Conservation (phyloP, 2,113 vertebrate genomes). For the Oncorhynchus gorbuscha region DNA sequence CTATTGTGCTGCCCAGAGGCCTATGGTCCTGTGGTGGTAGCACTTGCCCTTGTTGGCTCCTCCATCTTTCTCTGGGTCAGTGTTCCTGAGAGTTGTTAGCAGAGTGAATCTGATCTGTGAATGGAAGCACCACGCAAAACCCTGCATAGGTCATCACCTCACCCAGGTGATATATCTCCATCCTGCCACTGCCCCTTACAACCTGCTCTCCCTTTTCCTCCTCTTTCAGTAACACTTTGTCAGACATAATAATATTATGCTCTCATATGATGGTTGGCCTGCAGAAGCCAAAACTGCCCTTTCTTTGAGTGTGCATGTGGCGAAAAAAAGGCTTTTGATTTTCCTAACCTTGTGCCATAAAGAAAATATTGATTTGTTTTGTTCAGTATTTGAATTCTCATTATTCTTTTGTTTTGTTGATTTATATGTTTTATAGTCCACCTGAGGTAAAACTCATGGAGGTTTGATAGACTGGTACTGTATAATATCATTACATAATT, state of each 20-base stretch:
- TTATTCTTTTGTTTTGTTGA: too few relatives aligned
- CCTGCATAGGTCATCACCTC: constrained; percentile 19
- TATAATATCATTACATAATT: too few relatives aligned
- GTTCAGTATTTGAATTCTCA: too few relatives aligned
- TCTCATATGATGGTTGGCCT: neutral
- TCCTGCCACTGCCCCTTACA: constrained; percentile 35
- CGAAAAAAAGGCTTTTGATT: neutral
- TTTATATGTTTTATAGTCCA: too few relatives aligned
- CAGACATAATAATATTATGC: constrained; percentile 20
- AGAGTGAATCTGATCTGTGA: constrained; percentile 5
- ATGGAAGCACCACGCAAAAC: neutral
- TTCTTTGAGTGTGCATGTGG: neutral
- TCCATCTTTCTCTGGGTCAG: constrained; percentile 33
- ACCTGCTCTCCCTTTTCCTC: constrained; percentile 33
- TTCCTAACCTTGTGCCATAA: neutral
- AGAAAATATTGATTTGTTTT: neutral
- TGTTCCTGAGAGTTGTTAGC: constrained; percentile 40
- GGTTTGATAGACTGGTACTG: too few relatives aligned
- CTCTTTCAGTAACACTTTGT: constrained; percentile 50
- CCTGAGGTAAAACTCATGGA: too few relatives aligned
- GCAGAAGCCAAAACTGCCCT: neutral
- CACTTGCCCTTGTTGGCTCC: constrained; percentile 29
- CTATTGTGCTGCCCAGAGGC: constrained; percentile 56
- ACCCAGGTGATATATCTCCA: constrained; percentile 31
- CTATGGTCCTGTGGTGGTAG: constrained; percentile 29